phyloP scores from a whole-genome alignment of 2,888 invertebrate genomes.

The Teleiodes luculella region DNA sequence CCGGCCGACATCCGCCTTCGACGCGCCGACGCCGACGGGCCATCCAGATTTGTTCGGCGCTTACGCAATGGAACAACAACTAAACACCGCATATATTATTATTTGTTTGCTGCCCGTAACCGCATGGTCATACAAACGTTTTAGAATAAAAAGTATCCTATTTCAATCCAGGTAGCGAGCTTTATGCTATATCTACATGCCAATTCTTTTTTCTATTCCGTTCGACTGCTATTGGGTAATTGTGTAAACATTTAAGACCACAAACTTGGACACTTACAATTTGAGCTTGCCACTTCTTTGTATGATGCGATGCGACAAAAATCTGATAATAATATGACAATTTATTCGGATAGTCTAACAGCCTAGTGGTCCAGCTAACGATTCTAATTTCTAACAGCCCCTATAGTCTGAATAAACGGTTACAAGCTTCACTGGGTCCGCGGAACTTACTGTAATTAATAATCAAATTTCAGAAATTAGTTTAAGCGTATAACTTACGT shows the following conservation, averaged over 20 bases:
- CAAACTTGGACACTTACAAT: no score
- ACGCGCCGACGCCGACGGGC: slow-evolving; percentile 13
- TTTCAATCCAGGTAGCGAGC: no score
- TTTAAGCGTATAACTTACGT: slow-evolving; percentile 30
- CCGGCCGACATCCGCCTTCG: slow-evolving; percentile 55
- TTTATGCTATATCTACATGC: no score
- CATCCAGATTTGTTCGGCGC: slow-evolving; percentile 28
- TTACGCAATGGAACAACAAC: slow-evolving; percentile 31
- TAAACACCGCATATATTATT: no score
- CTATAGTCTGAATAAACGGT: slow-evolving; percentile 18
- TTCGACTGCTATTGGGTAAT: no score
- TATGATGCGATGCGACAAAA: no score
- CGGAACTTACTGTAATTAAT: slow-evolving; percentile 28
- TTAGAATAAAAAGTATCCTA: no score
- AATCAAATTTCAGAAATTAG: slow-evolving; percentile 37
- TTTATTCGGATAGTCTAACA: slow-evolving; percentile 7
- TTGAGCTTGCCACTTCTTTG: no score
- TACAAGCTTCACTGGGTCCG: slow-evolving; percentile 30
- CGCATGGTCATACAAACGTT: no score
- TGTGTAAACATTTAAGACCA: no score
- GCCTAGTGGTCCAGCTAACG: slow-evolving; percentile 15
- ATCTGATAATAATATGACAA: slow-evolving; percentile 1
- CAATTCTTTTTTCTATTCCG: no score
- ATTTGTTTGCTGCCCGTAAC: no score
- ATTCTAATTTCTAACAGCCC: slow-evolving; percentile 14